Evolutionary conservation across 2,888 invertebrate genomes (phyloP).

Genomic region (Pocota personata): DNA sequence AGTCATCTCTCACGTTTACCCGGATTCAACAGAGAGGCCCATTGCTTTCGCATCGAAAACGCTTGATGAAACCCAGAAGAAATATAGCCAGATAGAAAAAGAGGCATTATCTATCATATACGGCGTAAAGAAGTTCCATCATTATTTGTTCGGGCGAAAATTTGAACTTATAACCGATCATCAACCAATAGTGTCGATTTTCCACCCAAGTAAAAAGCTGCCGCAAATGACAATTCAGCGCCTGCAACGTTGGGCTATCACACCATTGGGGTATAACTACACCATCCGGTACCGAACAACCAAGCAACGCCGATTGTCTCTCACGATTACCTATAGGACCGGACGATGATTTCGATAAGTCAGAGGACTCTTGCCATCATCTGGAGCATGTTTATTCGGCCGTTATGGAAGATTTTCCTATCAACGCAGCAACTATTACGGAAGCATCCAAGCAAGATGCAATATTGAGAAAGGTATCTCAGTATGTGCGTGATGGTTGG

Average conservation of each 20-base stretch:
- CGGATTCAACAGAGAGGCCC: conserved; percentile 74
- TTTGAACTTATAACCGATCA: conserved; percentile 62
- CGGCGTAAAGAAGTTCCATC: conserved; percentile 46
- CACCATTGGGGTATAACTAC: conserved; percentile 34
- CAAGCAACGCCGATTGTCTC: conserved; percentile 24
- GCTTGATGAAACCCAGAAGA: conserved; percentile 17
- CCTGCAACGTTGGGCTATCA: conserved; percentile 63
- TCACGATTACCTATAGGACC: not conserved
- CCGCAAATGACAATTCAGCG: conserved; percentile 53
- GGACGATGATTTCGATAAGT: not conserved
- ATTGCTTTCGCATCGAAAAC: too few species aligned
- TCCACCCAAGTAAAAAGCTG: conserved; percentile 54
- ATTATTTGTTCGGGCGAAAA: conserved; percentile 52
- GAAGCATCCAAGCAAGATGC: conserved; percentile 5
- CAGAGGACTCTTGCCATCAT: not conserved
- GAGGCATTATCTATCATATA: conserved; percentile 52
- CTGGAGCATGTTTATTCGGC: not conserved
- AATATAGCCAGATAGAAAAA: conserved; percentile 58
- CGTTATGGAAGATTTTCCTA: not conserved
- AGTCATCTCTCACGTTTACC: too few species aligned
- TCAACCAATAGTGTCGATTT: conserved; percentile 44
- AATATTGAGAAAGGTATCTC: too few species aligned
- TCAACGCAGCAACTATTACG: not conserved
- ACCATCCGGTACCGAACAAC: conserved; percentile 25
- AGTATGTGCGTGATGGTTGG: conserved; percentile 44